A percentile compares a stretch with the other conserved stretches of the same genome.
Evolutionary conservation across 2,113 vertebrate species (phyloP).

Genomic region (Rostratula benghalensis): DNA sequence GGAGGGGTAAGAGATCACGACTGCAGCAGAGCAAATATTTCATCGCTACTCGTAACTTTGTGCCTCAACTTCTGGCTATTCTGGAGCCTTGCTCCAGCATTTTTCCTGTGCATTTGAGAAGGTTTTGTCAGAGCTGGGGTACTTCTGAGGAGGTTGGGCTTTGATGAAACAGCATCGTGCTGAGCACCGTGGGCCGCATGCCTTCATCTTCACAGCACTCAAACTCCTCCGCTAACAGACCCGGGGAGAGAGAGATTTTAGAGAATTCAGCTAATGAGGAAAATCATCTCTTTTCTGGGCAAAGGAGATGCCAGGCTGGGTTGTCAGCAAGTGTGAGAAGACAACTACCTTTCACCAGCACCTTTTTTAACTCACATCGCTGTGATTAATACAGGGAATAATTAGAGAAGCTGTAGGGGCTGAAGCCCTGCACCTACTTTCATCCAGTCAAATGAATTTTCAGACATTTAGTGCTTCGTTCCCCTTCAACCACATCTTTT

Average conservation of each 20-base stretch:
- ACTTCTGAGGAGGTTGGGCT: neutral
- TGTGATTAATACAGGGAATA: neutral
- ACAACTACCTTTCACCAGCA: neutral
- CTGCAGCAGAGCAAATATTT: neutral
- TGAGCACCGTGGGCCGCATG: accelerated
- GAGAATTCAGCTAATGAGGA: neutral
- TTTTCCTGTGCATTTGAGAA: neutral
- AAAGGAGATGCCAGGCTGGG: neutral
- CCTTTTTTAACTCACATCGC: neutral
- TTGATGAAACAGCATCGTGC: neutral
- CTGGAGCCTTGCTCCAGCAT: neutral
- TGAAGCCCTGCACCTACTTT: neutral
- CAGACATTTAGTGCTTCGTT: neutral
- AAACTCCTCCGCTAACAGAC: neutral
- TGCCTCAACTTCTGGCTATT: neutral
- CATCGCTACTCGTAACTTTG: accelerated
- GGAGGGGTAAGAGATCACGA: neutral
- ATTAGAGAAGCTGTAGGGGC: neutral
- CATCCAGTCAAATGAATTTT: neutral
- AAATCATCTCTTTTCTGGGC: neutral
- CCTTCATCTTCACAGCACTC: neutral
- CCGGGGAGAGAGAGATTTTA: neutral
- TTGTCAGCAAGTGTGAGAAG: neutral
- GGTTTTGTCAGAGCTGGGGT: neutral
- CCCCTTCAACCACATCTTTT: neutral